These are phyloP conservation scores for Coracias cyanogaster DNA, from an alignment of 2,797 vertebrate genomes.

Conservation along the genomic window DNA sequence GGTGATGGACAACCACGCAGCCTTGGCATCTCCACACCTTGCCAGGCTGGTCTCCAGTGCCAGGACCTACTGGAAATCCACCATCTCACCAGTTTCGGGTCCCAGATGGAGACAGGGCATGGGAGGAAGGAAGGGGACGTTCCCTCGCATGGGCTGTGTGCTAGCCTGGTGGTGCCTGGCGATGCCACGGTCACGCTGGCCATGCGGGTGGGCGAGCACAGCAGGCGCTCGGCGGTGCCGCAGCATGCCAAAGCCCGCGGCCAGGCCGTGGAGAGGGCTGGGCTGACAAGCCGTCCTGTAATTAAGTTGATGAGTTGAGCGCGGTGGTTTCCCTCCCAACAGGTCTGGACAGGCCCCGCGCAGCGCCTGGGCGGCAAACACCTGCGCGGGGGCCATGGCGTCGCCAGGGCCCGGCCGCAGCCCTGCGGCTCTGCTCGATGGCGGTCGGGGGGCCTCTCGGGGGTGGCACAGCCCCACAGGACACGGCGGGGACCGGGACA, in stretches of 20 bases:
- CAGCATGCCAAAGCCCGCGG: not conserved
- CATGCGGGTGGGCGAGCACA: accelerated
- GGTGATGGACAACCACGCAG: not conserved
- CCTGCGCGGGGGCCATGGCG: not conserved
- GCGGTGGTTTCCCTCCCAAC: not conserved
- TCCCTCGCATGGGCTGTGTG: not conserved
- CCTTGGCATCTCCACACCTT: accelerated
- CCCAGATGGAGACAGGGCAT: accelerated
- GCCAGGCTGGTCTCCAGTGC: not conserved
- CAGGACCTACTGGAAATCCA: not conserved
- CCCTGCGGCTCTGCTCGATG: not conserved
- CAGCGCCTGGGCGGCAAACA: not conserved
- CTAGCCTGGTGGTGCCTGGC: not conserved
- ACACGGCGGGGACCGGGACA: accelerated
- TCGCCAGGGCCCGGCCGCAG: accelerated
- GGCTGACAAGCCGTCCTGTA: not conserved
- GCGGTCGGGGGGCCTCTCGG: not conserved
- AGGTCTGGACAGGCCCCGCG: not conserved
- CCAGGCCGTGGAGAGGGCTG: accelerated
- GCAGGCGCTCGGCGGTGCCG: accelerated
- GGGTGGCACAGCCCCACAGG: not conserved
- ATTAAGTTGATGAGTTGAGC: constrained; percentile 21
- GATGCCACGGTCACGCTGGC: accelerated
- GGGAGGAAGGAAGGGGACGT: not conserved
- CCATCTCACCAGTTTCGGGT: not conserved